Evolutionary conservation across 2,888 invertebrate genomes (phyloP).

Genomic region (Anoncus sp.): DNA sequence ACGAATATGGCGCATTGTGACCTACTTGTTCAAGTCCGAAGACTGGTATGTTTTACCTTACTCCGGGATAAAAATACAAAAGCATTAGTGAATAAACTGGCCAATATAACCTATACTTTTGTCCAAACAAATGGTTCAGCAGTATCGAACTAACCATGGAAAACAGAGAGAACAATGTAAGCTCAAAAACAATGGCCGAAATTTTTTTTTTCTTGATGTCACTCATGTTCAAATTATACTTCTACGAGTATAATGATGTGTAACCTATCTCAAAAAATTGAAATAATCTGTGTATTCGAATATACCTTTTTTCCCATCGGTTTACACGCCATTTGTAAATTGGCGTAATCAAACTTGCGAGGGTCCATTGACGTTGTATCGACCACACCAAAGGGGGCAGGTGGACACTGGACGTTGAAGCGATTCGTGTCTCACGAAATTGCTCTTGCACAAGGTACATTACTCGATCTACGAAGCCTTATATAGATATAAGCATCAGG

Average conservation of each 20-base stretch:
- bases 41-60: too few species aligned
- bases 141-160: too few species aligned
- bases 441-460: slow-evolving; percentile 43
- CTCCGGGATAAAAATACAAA: too few species aligned
- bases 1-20: too few species aligned
- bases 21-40: too few species aligned
- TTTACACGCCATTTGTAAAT: slow-evolving; percentile 15
- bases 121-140: too few species aligned
- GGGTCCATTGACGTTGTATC: slow-evolving; percentile 12
- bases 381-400: neutral
- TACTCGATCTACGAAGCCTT: slow-evolving; percentile 29
- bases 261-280: neutral
- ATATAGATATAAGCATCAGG: slow-evolving; percentile 23
- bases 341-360: slow-evolving; percentile 4
- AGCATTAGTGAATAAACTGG: too few species aligned
- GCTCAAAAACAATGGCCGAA: too few species aligned
- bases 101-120: too few species aligned
- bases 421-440: slow-evolving; percentile 50
- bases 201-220: too few species aligned
- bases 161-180: too few species aligned
- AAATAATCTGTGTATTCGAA: neutral
- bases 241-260: neutral
- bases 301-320: neutral
- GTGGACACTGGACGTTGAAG: slow-evolving; percentile 15
- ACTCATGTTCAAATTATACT: neutral